These are phyloP conservation scores for Hedychridium roseum DNA, from an alignment of 2,888 invertebrate genomes.

Conservation along the genomic window DNA sequence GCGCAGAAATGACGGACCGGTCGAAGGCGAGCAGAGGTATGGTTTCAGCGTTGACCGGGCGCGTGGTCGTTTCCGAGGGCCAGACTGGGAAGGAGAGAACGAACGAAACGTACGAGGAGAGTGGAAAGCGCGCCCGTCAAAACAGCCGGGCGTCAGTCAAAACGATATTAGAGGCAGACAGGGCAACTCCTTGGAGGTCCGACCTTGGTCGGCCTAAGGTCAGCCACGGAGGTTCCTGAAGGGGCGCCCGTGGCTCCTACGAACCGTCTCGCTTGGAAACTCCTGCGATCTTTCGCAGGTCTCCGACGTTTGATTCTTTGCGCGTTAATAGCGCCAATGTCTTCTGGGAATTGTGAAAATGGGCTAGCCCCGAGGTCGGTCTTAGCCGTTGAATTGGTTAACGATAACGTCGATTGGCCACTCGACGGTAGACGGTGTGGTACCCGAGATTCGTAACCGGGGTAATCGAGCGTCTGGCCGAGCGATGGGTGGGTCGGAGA, in stretches of 20 bases:
- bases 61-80: not conserved
- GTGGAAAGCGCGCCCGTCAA: constrained; percentile 31
- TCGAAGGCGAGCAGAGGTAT: not conserved
- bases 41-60: not conserved
- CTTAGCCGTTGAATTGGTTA: too few relatives aligned
- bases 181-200: constrained; percentile 39
- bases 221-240: constrained; percentile 34
- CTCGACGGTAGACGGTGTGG: not conserved
- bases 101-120: constrained; percentile 1
- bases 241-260: constrained; percentile 22
- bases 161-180: constrained; percentile 44
- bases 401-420: too few relatives aligned
- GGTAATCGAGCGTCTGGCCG: constrained; percentile 26
- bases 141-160: constrained; percentile 40
- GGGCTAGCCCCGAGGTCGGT: constrained; percentile 23
- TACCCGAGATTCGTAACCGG: too few relatives aligned
- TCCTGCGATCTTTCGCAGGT: too few relatives aligned
- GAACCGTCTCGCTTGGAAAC: too few relatives aligned
- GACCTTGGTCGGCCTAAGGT: constrained; percentile 49
- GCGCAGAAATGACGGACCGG: not conserved
- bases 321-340: too few relatives aligned
- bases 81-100: not conserved
- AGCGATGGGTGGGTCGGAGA: too few relatives aligned
- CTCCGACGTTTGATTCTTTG: too few relatives aligned
- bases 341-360: constrained; percentile 37